Evolutionary conservation across 2,113 vertebrate genomes (phyloP).

Genomic region (Crotalus helleri): DNA sequence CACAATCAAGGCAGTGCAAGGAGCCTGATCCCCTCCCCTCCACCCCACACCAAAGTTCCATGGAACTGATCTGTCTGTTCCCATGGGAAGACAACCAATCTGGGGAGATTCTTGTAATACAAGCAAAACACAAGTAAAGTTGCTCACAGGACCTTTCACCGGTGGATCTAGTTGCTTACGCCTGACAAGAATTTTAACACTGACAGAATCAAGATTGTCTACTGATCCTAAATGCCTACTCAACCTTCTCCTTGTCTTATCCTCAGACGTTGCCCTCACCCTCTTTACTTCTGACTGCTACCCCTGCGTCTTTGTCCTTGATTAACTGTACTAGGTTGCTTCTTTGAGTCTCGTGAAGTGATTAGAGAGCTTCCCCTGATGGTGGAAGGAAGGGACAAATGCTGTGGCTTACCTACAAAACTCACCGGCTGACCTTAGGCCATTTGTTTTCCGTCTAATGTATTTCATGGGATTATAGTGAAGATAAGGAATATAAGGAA

Average conservation of each 20-base stretch:
- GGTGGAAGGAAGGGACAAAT: not conserved
- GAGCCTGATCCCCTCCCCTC: not conserved
- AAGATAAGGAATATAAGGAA: too few species aligned
- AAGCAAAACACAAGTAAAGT: not conserved
- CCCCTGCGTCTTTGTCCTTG: not conserved
- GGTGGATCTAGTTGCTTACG: not conserved
- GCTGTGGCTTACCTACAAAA: not conserved
- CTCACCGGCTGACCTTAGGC: not conserved
- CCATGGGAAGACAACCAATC: not conserved
- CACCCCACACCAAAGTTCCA: not conserved
- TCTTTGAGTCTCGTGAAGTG: not conserved
- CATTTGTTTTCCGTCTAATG: not conserved
- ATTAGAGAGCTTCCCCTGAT: not conserved
- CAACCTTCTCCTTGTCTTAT: not conserved
- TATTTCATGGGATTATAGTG: not conserved
- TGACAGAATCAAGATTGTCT: not conserved
- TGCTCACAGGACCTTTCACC: not conserved
- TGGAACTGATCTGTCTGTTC: not conserved
- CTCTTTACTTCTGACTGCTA: not conserved
- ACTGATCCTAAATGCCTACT: not conserved
- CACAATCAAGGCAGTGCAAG: not conserved
- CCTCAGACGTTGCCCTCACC: not conserved
- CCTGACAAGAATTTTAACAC: not conserved
- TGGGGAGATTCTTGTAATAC: not conserved
- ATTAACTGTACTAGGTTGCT: not conserved